Percentiles rank a stretch among this genome's conserved stretches.
phyloP scores from a whole-genome alignment of 2,888 invertebrate genomes.

The Prenolepis imparis region DNA sequence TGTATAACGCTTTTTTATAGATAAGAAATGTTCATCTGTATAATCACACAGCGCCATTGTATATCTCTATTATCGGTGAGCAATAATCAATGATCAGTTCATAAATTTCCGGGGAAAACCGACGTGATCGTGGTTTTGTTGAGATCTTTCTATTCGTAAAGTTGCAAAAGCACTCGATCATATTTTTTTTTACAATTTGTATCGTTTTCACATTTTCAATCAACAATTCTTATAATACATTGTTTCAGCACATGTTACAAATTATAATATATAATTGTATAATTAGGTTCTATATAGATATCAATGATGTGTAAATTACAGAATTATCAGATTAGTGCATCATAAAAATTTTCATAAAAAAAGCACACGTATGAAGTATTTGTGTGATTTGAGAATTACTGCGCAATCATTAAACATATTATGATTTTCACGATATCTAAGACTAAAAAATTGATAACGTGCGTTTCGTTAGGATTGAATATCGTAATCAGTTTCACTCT shows the following conservation, averaged over 20 bases:
- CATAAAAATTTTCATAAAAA: background rate
- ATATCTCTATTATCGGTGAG: slow-evolving; percentile 29
- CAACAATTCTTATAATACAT: background rate
- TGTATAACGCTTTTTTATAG: slow-evolving; percentile 15
- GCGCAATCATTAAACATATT: background rate
- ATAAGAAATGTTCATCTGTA: slow-evolving; percentile 19
- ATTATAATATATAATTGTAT: background rate
- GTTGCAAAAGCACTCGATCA: background rate
- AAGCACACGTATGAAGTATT: no score
- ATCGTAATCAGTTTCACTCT: background rate
- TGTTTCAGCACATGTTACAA: background rate
- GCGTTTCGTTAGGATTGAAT: background rate
- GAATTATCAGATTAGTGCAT: background rate
- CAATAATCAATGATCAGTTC: slow-evolving; percentile 26
- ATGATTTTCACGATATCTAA: slow-evolving; percentile 12
- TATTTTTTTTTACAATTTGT: background rate
- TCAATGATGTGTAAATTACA: background rate
- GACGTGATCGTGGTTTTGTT: background rate
- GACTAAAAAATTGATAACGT: slow-evolving; percentile 10
- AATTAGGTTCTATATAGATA: background rate
- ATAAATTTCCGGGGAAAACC: slow-evolving; percentile 43
- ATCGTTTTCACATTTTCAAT: background rate
- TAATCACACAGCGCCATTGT: background rate
- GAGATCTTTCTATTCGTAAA: slow-evolving; percentile 1
- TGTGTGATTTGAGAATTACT: background rate